Evolutionary conservation across 2,113 vertebrate species (phyloP).

Genomic region (Capricornis sumatraensis): DNA sequence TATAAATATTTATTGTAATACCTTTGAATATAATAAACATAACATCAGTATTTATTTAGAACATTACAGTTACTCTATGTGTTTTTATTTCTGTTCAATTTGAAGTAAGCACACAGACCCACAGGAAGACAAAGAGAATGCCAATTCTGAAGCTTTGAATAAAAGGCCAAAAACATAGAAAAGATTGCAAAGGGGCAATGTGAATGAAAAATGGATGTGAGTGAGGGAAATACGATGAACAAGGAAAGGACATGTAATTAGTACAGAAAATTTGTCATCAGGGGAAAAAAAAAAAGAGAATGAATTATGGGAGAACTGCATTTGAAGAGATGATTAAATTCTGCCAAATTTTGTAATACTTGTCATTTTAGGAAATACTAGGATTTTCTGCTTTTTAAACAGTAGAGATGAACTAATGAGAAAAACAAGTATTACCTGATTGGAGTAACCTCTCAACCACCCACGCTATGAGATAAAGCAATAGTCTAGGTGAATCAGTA

Average conservation of each 20-base stretch:
- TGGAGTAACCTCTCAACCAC: background rate
- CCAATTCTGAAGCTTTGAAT: conserved; percentile 17
- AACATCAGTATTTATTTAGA: conserved; percentile 14
- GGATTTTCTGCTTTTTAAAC: background rate
- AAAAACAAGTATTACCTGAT: background rate
- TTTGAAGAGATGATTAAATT: conserved; percentile 10
- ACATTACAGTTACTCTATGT: background rate
- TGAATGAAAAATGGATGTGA: background rate
- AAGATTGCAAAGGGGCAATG: background rate
- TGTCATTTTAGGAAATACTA: background rate
- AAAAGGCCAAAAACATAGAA: conserved; percentile 33
- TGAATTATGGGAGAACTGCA: background rate
- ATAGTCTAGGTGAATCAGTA: background rate
- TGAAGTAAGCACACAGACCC: background rate
- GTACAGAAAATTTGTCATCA: background rate
- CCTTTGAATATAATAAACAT: conserved; percentile 24
- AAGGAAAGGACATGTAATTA: background rate
- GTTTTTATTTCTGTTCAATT: conserved; percentile 5
- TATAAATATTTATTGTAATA: background rate
- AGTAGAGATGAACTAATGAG: background rate
- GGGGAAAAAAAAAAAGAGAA: background rate
- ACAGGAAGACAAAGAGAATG: conserved; percentile 47
- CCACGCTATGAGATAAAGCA: background rate
- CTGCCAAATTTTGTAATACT: background rate
- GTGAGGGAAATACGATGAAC: background rate